Evolutionary conservation across 2,888 invertebrate genomes (phyloP).

Genomic region (Lochmaea crataegi): DNA sequence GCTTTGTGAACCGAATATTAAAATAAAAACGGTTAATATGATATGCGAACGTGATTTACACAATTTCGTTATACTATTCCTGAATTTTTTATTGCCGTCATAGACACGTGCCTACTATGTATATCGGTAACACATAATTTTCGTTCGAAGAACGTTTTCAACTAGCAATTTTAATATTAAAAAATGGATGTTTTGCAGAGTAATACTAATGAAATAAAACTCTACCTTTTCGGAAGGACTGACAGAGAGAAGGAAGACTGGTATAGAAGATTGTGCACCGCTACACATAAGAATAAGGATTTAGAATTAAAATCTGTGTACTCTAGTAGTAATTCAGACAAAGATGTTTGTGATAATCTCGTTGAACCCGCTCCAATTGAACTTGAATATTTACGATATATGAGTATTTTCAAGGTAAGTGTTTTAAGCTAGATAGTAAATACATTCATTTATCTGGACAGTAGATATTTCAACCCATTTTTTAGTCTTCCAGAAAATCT

Average conservation of each 20-base stretch:
- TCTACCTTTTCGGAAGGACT: constrained; percentile 77
- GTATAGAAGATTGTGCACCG: constrained; percentile 67
- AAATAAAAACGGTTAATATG: too few relatives aligned
- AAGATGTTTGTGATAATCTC: constrained; percentile 33
- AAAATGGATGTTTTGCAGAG: constrained; percentile 43
- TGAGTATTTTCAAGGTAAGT: constrained; percentile 58
- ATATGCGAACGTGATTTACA: too few relatives aligned
- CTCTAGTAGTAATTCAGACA: constrained; percentile 29
- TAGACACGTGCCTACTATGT: too few relatives aligned
- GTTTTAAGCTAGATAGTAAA: background rate
- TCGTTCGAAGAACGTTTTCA: background rate
- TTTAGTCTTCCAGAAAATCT: constrained; percentile 42
- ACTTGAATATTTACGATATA: constrained; percentile 59
- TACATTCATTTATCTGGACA: background rate
- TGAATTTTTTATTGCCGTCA: too few relatives aligned
- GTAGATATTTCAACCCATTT: constrained; percentile 1
- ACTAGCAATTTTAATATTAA: background rate
- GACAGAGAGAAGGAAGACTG: constrained; percentile 92
- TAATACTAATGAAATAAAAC: constrained; percentile 51
- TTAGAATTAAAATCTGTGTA: constrained; percentile 27
- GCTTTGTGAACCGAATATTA: too few relatives aligned
- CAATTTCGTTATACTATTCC: too few relatives aligned
- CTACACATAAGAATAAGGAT: constrained; percentile 48
- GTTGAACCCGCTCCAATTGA: constrained; percentile 46
- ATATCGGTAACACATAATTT: too few relatives aligned